Percentiles rank a stretch among this genome's conserved stretches.
These are phyloP conservation scores for Petrocephalus schoutedeni DNA, from an alignment of 2,797 vertebrate genomes.

Conservation along the genomic window DNA sequence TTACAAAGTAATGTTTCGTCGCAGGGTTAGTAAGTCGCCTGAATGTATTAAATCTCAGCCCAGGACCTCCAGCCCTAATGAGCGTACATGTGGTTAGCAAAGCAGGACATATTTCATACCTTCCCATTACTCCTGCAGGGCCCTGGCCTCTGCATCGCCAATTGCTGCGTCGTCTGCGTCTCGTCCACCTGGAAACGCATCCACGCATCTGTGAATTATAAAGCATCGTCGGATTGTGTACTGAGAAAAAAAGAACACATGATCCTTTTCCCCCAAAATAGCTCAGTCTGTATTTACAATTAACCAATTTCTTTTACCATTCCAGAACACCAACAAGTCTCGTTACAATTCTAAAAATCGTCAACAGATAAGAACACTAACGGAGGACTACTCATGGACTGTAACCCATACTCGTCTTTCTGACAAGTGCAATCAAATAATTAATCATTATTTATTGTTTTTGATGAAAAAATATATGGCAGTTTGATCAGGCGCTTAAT, in stretches of 20 bases:
- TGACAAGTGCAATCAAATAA: not conserved
- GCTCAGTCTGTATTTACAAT: not conserved
- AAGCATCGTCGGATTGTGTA: slow-evolving; percentile 22
- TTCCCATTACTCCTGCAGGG: slow-evolving; percentile 60
- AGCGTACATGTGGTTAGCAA: slow-evolving; percentile 51
- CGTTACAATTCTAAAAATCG: not conserved
- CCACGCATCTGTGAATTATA: slow-evolving; percentile 58
- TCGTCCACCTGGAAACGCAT: slow-evolving; percentile 60
- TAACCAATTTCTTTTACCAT: not conserved
- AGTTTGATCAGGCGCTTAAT: not conserved
- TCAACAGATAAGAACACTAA: not conserved
- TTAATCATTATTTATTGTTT: not conserved
- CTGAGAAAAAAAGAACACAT: not conserved
- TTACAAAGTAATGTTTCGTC: slow-evolving; percentile 45
- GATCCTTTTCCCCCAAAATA: not conserved
- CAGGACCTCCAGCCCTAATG: slow-evolving; percentile 59
- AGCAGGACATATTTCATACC: slow-evolving; percentile 43
- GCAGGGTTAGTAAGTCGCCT: slow-evolving; percentile 45
- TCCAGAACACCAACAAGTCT: not conserved
- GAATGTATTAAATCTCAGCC: slow-evolving; percentile 53
- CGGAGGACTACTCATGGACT: not conserved
- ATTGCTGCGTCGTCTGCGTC: slow-evolving; percentile 46
- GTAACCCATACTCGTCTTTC: not conserved
- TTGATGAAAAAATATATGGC: not conserved
- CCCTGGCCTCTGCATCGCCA: slow-evolving; percentile 50